Base-by-base conservation (phyloP, 1,140 invertebrate genomes). In the Maniola jurtina region DNA sequence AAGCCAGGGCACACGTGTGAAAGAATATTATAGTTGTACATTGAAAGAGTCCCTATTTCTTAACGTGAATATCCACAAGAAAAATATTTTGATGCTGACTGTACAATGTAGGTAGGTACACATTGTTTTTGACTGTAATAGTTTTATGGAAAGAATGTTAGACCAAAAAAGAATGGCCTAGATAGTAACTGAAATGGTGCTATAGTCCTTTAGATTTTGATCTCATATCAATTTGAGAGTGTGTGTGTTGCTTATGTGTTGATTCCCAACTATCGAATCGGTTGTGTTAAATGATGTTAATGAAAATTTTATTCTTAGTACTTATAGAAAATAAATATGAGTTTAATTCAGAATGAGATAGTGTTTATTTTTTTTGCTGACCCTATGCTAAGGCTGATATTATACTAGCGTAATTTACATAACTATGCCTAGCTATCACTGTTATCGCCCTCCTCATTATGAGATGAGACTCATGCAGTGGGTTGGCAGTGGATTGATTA, bases 81-180 rank as follows among this genome's bases (percentile, higher is more conserved):
- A n/a, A n/a, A n/a, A n/a, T n/a, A n/a, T 25, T 25, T 25, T 25
- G 25, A 25, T 2, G 25, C 25, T 25, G 25, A 11, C 25, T 52
- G 48, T 25, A 52, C 6, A 25, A 10, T 57, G 35, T n/a, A n/a
- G n/a, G n/a, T n/a, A n/a, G n/a, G n/a, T 57, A 40, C 35, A 57
- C 38, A 15, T 57, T 57, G 55, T 16, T 9, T 36, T n/a, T 40
- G 55, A 57, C 55, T 38, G 36, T 57, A n/a, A 59, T 66, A 64
- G 62, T 38, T 64, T 14, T 64, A 69, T 61, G 69, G 67, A 72
- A 65, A 48, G 74, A 70, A 61, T 69, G 67, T 71, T 76, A 90
- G 86, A 88, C 86, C 86, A 88, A 88, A 57, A n/a, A 88, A 79
- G 72, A 77, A 90, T 85, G 88, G 88, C 88, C 88, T 90, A 88